Evolutionary conservation across 2,113 vertebrate genomes (phyloP).

Genomic region (Synchiropus splendidus): DNA sequence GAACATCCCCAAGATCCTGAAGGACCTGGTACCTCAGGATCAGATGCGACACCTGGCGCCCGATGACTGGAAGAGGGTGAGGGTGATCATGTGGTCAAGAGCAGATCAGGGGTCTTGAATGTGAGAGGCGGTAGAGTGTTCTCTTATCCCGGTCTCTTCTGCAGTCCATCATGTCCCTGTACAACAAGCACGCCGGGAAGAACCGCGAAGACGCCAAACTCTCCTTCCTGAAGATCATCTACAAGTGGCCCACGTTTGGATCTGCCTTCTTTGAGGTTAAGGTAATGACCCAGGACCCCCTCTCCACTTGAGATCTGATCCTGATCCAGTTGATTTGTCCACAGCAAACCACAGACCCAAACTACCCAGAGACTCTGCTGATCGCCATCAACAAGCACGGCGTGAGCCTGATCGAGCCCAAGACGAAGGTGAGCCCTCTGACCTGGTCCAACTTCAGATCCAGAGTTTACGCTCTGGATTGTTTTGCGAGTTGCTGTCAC

Average conservation of each 20-base stretch:
- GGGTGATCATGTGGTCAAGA: neutral
- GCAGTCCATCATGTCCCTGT: constrained; percentile 85
- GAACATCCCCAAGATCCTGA: constrained; percentile 83
- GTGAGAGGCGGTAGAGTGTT: no score
- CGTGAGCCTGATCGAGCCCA: constrained; percentile 94
- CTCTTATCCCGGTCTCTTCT: constrained; percentile 1
- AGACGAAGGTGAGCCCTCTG: constrained; percentile 75
- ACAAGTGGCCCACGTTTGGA: constrained; percentile 95
- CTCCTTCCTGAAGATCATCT: constrained; percentile 88
- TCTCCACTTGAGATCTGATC: neutral
- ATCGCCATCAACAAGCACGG: constrained; percentile 98
- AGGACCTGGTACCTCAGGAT: constrained; percentile 90
- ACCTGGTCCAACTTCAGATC: neutral
- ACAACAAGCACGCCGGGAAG: constrained; percentile 89
- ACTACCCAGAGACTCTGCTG: constrained; percentile 91
- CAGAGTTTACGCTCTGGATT: neutral
- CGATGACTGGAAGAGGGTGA: constrained; percentile 95
- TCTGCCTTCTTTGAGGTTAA: constrained; percentile 98
- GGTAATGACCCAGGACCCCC: constrained; percentile 49
- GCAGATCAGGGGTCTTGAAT: neutral
- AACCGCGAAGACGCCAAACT: constrained; percentile 90
- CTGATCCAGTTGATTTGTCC: neutral
- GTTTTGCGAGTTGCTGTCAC: neutral
- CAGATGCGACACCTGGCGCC: constrained; percentile 82
- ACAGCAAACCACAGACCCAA: constrained; percentile 97